Base-by-base conservation (phyloP, 1,140 invertebrate species). In the Archegozetes longisetosus region DNA sequence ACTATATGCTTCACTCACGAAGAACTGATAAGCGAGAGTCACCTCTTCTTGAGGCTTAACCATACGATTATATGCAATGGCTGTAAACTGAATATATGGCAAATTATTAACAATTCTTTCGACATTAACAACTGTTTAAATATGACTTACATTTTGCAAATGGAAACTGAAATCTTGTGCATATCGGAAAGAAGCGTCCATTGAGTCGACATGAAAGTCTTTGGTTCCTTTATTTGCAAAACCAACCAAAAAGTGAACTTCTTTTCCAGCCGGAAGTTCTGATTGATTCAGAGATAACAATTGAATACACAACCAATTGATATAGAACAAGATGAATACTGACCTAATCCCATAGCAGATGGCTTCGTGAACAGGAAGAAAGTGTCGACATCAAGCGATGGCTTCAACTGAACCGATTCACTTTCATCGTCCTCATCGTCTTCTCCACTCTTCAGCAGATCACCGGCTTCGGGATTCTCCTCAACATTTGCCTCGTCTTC, bases 81-180 rank as follows among this genome's bases (percentile, higher is more conserved):
- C 83, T 0, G 91, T 90, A 75, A 97, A 98, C 77, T 78, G 65
- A 55, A 73, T 71, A 57, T 62, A 46, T 32, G 61, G 49, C 60
- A 29, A 17, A 48, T 12, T 54, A 46, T 50, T 55, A 2, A 52
- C 22, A 65, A 52, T 52, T n/a, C 14, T 20, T 14, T 29, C 2
- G 17, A 51, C 32, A 26, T 40, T 4, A 24, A 25, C 2, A 57
- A 28, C n/a, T n/a, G n/a, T n/a, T 49, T n/a, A 13, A 58, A 26
- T 2, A 49, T 28, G 48, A 68, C 72, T 68, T 66, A 79, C 77
- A 75, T 98, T 98, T 73, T 98, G 94, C 67, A 98, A 94, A 70
- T 92, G 88, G 72, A 93, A 98, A 65, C 84, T 91, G 75, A 91
- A 98, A 72, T 99, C 95, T 83, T 96, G 89, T 22, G 94, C 91